These are phyloP conservation scores for Mylabris phalerata DNA, from an alignment of 1,140 invertebrate genomes.

Conservation along the genomic window DNA sequence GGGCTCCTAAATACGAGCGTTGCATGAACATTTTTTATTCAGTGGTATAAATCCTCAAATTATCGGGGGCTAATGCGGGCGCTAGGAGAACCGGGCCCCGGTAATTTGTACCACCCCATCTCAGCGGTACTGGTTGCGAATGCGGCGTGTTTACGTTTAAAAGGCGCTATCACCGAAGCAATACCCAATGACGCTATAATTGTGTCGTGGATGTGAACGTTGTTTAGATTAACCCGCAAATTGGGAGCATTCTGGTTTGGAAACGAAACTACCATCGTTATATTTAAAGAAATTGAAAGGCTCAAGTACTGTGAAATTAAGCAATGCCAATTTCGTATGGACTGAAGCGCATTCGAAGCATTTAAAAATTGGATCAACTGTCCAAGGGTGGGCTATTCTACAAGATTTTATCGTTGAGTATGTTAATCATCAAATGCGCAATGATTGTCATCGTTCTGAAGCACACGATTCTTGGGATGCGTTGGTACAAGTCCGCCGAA, in stretches of 20 bases:
- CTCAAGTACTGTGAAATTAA: constrained; percentile 78
- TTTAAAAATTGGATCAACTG: constrained; percentile 91
- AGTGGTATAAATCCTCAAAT: no score
- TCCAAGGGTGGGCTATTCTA: constrained; percentile 73
- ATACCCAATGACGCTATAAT: constrained; percentile 90
- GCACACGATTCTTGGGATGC: constrained; percentile 98
- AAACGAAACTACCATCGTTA: constrained; percentile 83
- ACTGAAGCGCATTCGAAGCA: constrained; percentile 71
- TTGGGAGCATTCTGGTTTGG: constrained; percentile 86
- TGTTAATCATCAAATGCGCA: constrained; percentile 92
- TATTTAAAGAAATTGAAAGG: constrained; percentile 94
- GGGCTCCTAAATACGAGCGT: constrained; percentile 96
- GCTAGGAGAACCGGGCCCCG: no score
- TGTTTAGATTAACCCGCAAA: constrained; percentile 90
- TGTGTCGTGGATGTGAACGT: constrained; percentile 88
- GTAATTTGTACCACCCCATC: no score
- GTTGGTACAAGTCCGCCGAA: constrained; percentile 77
- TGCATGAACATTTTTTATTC: constrained; percentile 34
- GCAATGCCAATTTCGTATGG: no score
- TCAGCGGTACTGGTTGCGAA: no score
- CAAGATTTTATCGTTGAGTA: constrained; percentile 98
- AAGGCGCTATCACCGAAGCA: constrained; percentile 92
- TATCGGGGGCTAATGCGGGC: no score
- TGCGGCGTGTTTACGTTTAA: constrained; percentile 66
- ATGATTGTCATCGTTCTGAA: constrained; percentile 92